Conservation (phyloP, 2,113 vertebrate genomes). For the Rhodinocichla rosea region DNA sequence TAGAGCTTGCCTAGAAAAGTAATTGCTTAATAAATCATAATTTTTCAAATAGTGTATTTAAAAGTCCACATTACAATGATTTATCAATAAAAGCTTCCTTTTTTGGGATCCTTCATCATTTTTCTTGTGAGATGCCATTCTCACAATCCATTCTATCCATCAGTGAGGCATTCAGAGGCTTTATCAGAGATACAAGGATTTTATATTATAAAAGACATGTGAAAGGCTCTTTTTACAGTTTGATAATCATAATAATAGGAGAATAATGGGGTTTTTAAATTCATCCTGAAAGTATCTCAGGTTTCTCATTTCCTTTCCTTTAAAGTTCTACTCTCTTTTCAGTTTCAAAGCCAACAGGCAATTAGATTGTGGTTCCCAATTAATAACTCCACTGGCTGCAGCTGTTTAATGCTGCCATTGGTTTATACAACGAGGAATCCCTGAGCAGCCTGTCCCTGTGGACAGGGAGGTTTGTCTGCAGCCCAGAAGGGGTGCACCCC, state of each 20-base stretch:
- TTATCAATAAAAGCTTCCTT: not conserved
- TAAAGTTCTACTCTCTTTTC: not conserved
- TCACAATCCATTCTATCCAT: not conserved
- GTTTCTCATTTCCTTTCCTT: not conserved
- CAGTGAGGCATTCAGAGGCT: not conserved
- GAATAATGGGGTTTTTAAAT: rapidly evolving
- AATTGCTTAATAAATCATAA: not conserved
- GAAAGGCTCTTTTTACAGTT: not conserved
- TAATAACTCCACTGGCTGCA: not conserved
- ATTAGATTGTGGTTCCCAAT: not conserved
- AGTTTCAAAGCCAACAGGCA: not conserved
- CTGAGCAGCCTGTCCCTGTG: too few species aligned
- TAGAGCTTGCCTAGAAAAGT: conserved; percentile 40
- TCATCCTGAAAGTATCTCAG: not conserved
- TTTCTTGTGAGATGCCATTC: not conserved
- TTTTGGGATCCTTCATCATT: not conserved
- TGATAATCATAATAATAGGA: not conserved
- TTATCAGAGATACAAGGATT: not conserved
- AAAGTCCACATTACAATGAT: not conserved
- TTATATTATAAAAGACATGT: not conserved
- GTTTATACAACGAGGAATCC: not conserved
- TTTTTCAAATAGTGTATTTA: not conserved
- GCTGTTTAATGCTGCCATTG: not conserved
- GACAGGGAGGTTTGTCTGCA: not conserved
- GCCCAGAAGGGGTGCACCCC: too few species aligned